Conservation (phyloP, 2,888 invertebrate genomes). For the Opisthograptis luteolata region DNA sequence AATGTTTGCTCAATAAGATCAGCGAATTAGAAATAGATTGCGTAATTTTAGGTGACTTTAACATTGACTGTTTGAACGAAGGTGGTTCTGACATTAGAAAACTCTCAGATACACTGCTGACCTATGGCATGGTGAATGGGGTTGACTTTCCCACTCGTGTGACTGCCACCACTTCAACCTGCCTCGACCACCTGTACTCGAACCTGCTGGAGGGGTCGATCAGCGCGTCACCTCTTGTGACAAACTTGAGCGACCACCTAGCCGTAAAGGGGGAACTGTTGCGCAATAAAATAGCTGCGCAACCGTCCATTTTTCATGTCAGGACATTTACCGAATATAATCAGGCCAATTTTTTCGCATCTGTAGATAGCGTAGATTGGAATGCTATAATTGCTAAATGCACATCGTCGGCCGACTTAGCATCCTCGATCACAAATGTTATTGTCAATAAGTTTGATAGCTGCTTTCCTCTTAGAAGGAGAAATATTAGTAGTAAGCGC, state of each 20-base stretch:
- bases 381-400: not conserved
- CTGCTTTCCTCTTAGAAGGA: constrained; percentile 4
- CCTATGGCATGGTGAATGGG: constrained; percentile 4
- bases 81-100: not conserved
- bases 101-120: constrained; percentile 1
- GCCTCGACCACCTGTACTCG: constrained; percentile 12
- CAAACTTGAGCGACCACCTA: constrained; percentile 13
- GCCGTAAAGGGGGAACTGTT: not conserved
- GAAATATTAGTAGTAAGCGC: not conserved
- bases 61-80: not conserved
- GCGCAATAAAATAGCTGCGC: not conserved
- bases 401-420: not conserved
- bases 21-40: not conserved
- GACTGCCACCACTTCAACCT: not conserved
- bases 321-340: too few species aligned
- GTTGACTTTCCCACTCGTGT: constrained; percentile 12
- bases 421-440: too few species aligned
- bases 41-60: constrained; percentile 13
- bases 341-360: not conserved
- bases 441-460: constrained; percentile 2
- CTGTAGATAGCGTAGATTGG: constrained; percentile 10
- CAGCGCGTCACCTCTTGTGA: not conserved
- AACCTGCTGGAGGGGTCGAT: not conserved
- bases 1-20: constrained; percentile 17
- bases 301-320: too few species aligned